phyloP scores from a whole-genome alignment of 1,140 invertebrate genomes.

The Nasonia longicornis region DNA sequence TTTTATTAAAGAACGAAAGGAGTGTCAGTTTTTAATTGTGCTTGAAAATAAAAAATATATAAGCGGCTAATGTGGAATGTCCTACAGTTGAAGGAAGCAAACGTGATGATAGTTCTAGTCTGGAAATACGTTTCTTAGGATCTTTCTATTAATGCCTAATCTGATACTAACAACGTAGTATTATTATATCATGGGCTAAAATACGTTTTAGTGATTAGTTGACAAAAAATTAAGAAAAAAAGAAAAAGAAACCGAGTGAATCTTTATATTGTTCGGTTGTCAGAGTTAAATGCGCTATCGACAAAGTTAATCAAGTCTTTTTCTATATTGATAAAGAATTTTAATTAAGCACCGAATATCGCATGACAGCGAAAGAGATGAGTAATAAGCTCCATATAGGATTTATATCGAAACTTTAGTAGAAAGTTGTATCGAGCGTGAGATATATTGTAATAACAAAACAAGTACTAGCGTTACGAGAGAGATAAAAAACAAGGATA shows the following conservation, averaged over 20 bases:
- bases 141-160: slow-evolving; percentile 48
- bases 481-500: slow-evolving; percentile 21
- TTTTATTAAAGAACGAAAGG: slow-evolving; percentile 26
- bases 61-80: slow-evolving; percentile 21
- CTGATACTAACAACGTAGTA: slow-evolving; percentile 39
- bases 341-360: slow-evolving; percentile 41
- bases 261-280: slow-evolving; percentile 31
- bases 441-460: slow-evolving; percentile 41
- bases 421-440: slow-evolving; percentile 41
- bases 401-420: slow-evolving; percentile 43
- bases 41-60: slow-evolving; percentile 34
- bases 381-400: slow-evolving; percentile 25
- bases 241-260: slow-evolving; percentile 8
- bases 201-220: slow-evolving; percentile 32
- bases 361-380: slow-evolving; percentile 30
- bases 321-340: slow-evolving; percentile 44
- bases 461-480: slow-evolving; percentile 40
- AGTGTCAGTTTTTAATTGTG: slow-evolving; percentile 33
- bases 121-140: slow-evolving; percentile 53
- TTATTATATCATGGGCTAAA: slow-evolving; percentile 41
- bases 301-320: slow-evolving; percentile 39
- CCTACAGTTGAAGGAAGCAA: slow-evolving; percentile 48
- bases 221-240: slow-evolving; percentile 26
- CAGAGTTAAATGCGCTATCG: slow-evolving; percentile 36
- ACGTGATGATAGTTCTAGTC: slow-evolving; percentile 63